These are phyloP conservation scores for Blastomussa wellsi DNA, from an alignment of 92 coral and sea anemone genomes.

Conservation along the genomic window DNA sequence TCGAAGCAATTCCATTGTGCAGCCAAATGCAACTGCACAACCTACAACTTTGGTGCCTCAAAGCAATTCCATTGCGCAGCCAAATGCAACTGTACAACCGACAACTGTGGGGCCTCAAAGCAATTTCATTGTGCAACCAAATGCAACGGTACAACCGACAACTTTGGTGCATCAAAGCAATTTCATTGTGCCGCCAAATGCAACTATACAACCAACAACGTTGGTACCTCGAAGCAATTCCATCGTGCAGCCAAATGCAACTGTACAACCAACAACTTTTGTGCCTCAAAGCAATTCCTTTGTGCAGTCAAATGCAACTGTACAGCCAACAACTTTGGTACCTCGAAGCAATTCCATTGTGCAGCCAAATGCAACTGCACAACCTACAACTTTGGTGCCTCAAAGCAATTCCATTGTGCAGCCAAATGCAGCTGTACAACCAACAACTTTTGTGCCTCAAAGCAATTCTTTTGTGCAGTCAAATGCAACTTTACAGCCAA, in stretches of 20 bases:
- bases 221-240: neutral
- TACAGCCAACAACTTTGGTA: neutral
- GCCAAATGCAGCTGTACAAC: neutral
- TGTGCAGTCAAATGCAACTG: neutral
- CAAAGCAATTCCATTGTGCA: neutral
- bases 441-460: neutral
- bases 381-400: neutral
- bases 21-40: neutral
- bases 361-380: no score
- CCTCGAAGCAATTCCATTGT: no score
- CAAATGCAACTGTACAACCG: neutral
- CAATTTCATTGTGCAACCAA: neutral
- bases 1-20: neutral
- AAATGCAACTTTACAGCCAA: neutral
- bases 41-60: neutral
- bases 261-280: neutral
- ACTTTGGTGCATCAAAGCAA: neutral
- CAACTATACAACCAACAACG: neutral
- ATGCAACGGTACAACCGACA: constrained; percentile 1
- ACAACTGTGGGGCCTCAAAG: neutral
- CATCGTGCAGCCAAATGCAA: neutral
- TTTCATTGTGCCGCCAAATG: neutral
- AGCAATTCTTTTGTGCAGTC: neutral
- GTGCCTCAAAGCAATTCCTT: neutral
- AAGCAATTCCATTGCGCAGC: neutral